phyloP scores from a whole-genome alignment of 2,888 invertebrate genomes.

The Aphelenchoides bicaudatus region DNA sequence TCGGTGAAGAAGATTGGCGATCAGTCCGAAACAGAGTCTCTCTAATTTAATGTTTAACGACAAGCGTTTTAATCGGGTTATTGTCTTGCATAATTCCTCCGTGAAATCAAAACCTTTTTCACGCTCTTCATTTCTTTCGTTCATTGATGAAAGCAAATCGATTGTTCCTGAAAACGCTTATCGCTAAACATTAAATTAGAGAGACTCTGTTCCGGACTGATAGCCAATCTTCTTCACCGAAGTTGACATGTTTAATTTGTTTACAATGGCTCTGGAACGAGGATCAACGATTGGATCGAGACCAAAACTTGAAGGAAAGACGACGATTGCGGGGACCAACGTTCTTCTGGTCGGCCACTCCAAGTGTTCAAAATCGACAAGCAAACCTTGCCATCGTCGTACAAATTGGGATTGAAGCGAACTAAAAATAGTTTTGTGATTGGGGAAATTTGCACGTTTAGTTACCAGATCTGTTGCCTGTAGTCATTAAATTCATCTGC shows the following conservation, averaged over 20 bases:
- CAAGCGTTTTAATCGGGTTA: too few species aligned
- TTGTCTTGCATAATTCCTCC: too few species aligned
- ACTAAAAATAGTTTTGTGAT: too few species aligned
- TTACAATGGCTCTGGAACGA: conserved; percentile 63
- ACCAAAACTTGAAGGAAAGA: conserved; percentile 56
- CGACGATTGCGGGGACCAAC: conserved; percentile 53
- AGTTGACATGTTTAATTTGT: background rate
- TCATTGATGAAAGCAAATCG: too few species aligned
- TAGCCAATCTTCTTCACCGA: conserved; percentile 62
- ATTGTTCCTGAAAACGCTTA: too few species aligned
- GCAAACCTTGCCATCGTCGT: conserved; percentile 55
- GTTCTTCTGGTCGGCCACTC: conserved; percentile 59
- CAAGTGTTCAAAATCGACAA: conserved; percentile 56
- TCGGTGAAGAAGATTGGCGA: conserved; percentile 62
- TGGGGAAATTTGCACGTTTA: too few species aligned
- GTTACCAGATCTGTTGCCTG: conserved; percentile 61
- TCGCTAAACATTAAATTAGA: too few species aligned
- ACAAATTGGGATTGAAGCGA: conserved; percentile 69
- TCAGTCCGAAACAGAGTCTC: too few species aligned
- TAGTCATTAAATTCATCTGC: conserved; percentile 61
- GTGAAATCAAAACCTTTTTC: too few species aligned
- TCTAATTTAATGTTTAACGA: too few species aligned
- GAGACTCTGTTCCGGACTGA: too few species aligned
- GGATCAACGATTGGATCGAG: conserved; percentile 65
- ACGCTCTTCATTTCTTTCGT: too few species aligned